Percentiles rank a stretch among this genome's conserved stretches.
These are phyloP conservation scores for Hemiscyllium ocellatum DNA, from an alignment of 2,113 vertebrate genomes.

Conservation along the genomic window DNA sequence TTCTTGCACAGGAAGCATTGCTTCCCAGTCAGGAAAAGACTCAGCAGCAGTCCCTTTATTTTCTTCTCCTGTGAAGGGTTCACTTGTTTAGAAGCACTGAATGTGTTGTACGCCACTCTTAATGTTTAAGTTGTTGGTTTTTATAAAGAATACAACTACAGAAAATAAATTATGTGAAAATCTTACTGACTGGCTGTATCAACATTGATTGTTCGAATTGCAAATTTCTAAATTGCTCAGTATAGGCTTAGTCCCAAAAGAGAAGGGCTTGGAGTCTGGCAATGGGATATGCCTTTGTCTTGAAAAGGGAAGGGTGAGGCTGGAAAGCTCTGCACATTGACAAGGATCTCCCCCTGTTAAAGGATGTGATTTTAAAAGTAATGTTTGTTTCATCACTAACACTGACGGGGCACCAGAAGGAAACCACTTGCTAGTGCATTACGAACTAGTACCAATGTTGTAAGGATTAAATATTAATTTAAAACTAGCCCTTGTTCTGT, in stretches of 20 bases:
- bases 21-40: neutral
- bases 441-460: neutral
- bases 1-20: neutral
- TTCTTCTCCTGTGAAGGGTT: neutral
- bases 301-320: neutral
- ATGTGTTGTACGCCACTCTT: neutral
- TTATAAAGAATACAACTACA: constrained; percentile 23
- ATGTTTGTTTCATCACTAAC: neutral
- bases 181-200: neutral
- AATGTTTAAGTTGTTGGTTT: constrained; percentile 31
- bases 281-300: neutral
- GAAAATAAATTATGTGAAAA: constrained; percentile 38
- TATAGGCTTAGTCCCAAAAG: neutral
- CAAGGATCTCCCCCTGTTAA: neutral
- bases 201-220: neutral
- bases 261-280: neutral
- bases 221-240: neutral
- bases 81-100: constrained; percentile 14
- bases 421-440: neutral
- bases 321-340: neutral
- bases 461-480: neutral
- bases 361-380: neutral
- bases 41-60: neutral
- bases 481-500: neutral
- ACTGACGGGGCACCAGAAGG: neutral